A percentile compares a stretch with the other conserved stretches of the same genome.
These are phyloP conservation scores for Entomyzon cyanotis DNA, from an alignment of 2,113 vertebrate species.

Conservation along the genomic window DNA sequence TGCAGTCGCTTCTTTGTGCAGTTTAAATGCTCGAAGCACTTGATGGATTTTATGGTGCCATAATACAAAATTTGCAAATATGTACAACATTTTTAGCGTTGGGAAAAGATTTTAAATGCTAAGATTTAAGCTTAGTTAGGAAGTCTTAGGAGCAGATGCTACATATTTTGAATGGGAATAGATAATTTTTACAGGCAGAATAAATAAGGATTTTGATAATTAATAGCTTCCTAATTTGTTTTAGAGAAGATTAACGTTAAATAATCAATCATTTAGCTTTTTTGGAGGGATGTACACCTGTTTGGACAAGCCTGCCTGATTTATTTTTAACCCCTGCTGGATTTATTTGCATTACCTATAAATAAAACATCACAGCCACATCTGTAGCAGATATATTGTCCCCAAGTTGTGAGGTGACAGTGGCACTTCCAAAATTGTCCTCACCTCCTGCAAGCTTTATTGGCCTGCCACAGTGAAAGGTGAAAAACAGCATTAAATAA, in stretches of 20 bases:
- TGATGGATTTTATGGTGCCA: neutral
- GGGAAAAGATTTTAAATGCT: neutral
- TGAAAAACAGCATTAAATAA: neutral
- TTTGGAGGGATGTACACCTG: neutral
- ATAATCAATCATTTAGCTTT: neutral
- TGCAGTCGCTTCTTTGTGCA: neutral
- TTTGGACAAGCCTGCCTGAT: neutral
- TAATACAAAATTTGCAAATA: neutral
- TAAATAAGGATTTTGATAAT: neutral
- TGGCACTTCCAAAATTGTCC: neutral
- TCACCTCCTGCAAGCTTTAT: neutral
- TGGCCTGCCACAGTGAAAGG: fast-evolving
- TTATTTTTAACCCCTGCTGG: neutral
- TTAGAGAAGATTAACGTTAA: neutral
- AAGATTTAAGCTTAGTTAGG: neutral
- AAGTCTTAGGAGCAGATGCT: neutral
- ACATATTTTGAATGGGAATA: neutral
- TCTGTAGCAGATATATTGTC: neutral
- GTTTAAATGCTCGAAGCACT: neutral
- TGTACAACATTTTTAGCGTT: neutral
- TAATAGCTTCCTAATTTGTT: neutral
- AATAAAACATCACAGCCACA: neutral
- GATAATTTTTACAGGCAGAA: neutral
- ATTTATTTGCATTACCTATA: neutral
- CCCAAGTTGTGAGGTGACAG: neutral